Conservation (phyloP, 2,888 invertebrate species). For the Eucera pruinosa region DNA sequence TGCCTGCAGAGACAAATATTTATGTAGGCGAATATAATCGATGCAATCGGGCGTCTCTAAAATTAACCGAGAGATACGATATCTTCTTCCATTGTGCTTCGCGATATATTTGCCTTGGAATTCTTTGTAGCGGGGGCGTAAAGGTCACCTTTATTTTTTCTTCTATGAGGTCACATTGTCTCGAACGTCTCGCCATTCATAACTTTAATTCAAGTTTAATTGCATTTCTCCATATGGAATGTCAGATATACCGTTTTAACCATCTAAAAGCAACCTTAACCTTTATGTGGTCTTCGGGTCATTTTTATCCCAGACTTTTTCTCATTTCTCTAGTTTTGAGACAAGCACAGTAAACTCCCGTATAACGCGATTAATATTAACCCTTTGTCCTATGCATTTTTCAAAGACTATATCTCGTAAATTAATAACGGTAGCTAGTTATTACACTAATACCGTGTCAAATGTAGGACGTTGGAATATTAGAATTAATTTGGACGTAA, state of each 20-base stretch:
- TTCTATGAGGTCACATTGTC: background rate
- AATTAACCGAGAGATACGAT: slow-evolving; percentile 10
- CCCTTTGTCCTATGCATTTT: no score
- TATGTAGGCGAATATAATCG: background rate
- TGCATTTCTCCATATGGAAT: background rate
- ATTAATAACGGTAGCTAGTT: no score
- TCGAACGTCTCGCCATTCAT: background rate
- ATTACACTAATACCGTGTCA: no score
- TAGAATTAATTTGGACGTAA: no score
- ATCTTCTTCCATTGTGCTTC: background rate
- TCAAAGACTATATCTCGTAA: no score
- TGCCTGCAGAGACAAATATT: background rate
- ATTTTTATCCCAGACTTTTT: no score
- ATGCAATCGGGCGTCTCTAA: background rate
- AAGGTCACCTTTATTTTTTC: background rate
- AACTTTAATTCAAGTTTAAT: background rate
- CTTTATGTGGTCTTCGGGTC: no score
- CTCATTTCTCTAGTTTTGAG: no score
- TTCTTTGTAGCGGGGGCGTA: background rate
- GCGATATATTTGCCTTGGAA: background rate
- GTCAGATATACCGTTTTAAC: background rate
- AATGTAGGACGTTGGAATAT: no score
- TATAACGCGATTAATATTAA: no score
- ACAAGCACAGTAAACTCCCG: no score
- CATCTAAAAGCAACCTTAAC: no score